Conservation (phyloP, 2,113 vertebrate genomes). For the Gila orcuttii region DNA sequence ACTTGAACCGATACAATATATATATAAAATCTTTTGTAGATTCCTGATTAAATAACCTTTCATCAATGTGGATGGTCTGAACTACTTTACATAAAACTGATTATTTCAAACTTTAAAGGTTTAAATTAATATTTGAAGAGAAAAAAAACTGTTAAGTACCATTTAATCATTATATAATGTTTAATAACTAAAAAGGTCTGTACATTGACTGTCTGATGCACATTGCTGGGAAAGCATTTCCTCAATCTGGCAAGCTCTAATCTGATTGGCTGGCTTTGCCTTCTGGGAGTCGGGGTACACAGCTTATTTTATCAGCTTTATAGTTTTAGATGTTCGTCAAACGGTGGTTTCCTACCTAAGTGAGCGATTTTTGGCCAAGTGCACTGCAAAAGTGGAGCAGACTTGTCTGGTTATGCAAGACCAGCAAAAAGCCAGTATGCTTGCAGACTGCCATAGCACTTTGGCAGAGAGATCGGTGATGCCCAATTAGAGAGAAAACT, state of each 20-base stretch:
- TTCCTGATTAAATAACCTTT: constrained; percentile 20
- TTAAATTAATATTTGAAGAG: neutral
- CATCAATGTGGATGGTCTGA: neutral
- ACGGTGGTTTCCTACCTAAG: neutral
- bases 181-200: neutral
- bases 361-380: neutral
- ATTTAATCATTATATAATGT: neutral
- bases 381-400: neutral
- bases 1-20: constrained; percentile 4
- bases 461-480: constrained; percentile 27
- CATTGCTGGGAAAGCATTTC: neutral
- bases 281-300: neutral
- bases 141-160: neutral
- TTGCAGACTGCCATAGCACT: constrained; percentile 11
- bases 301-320: neutral
- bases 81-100: neutral
- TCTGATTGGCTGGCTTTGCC: neutral
- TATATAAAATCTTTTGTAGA: constrained; percentile 6
- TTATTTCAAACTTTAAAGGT: neutral
- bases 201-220: neutral
- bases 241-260: neutral
- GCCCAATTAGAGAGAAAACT: constrained; percentile 4
- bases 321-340: neutral
- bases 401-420: neutral
- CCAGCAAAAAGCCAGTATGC: neutral